phyloP scores from a whole-genome alignment of 2,888 invertebrate species.

The Phaonia tiefii region DNA sequence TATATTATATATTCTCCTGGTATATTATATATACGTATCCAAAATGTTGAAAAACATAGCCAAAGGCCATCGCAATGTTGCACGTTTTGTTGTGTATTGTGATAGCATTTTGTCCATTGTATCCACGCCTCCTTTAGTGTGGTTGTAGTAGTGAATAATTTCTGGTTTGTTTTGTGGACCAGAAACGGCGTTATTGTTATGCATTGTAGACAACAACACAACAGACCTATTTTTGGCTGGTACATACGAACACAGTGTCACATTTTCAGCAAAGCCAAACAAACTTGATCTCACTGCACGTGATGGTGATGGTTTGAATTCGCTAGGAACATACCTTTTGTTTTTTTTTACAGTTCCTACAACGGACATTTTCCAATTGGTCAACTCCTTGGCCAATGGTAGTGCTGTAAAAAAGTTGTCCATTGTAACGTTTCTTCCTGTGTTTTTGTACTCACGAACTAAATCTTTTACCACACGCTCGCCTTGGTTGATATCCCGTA shows the following conservation, averaged over 20 bases:
- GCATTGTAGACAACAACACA: slow-evolving; percentile 29
- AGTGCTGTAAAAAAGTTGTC: slow-evolving; percentile 4
- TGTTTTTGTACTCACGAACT: background rate
- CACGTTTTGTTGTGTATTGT: background rate
- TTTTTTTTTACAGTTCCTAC: slow-evolving; percentile 19
- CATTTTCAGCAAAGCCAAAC: too few relatives aligned
- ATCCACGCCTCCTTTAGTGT: slow-evolving; percentile 12
- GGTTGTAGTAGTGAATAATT: background rate
- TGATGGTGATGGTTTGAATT: too few relatives aligned
- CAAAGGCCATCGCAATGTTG: slow-evolving; percentile 13
- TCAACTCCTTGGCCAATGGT: background rate
- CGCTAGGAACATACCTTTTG: too few relatives aligned
- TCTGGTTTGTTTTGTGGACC: background rate
- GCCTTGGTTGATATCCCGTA: slow-evolving; percentile 3
- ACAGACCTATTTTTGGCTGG: slow-evolving; percentile 12
- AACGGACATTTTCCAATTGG: slow-evolving; percentile 14
- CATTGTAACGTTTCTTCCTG: slow-evolving; percentile 1
- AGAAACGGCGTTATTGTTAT: slow-evolving; percentile 34
- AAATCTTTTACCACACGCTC: background rate
- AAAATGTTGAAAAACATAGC: background rate
- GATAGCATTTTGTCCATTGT: slow-evolving; percentile 32
- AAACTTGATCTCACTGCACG: too few relatives aligned
- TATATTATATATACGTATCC: background rate
- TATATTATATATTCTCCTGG: slow-evolving; percentile 7
- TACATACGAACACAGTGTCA: too few relatives aligned